A percentile compares a stretch with the other conserved stretches of the same genome.
phyloP scores from a whole-genome alignment of 1,140 invertebrate species.

The Polyergus mexicanus region DNA sequence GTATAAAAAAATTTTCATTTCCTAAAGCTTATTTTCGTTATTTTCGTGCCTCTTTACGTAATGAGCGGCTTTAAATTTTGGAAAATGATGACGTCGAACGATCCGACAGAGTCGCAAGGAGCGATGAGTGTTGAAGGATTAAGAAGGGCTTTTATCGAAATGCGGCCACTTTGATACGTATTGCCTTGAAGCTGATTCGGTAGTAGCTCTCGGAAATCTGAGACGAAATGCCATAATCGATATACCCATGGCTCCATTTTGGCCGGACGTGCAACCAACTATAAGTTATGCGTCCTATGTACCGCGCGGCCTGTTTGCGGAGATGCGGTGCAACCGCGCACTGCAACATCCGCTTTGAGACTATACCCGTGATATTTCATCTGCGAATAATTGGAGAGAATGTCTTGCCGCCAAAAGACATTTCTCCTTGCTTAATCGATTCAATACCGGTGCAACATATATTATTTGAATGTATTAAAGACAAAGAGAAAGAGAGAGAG shows the following conservation, averaged over 20 bases:
- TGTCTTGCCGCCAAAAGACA: conserved; percentile 8
- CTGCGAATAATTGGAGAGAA: conserved; percentile 28
- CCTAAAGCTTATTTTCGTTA: not conserved
- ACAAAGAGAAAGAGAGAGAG: no score
- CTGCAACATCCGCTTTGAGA: conserved; percentile 24
- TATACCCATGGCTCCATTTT: conserved; percentile 58
- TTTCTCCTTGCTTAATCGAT: not conserved
- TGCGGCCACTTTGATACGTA: conserved; percentile 56
- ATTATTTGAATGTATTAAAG: not conserved
- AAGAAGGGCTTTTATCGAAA: conserved; percentile 56
- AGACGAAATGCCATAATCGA: conserved; percentile 62
- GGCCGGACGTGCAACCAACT: conserved; percentile 57
- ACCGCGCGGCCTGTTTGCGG: conserved; percentile 56
- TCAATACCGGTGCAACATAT: not conserved
- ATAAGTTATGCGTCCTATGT: conserved; percentile 49
- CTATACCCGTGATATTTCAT: conserved; percentile 40
- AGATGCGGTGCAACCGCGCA: conserved; percentile 33
- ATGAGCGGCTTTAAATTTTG: conserved; percentile 13
- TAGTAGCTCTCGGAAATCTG: conserved; percentile 41
- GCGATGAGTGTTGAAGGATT: not conserved
- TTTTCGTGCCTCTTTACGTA: not conserved
- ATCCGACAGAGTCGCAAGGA: not conserved
- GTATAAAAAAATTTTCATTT: not conserved
- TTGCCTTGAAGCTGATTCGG: conserved; percentile 10
- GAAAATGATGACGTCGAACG: conserved; percentile 18